Evolutionary conservation across 2,113 vertebrate species (phyloP), one percentile per base, ranked within the genome.

Genomic region (Pseudolaguvia tuberculata): DNA sequence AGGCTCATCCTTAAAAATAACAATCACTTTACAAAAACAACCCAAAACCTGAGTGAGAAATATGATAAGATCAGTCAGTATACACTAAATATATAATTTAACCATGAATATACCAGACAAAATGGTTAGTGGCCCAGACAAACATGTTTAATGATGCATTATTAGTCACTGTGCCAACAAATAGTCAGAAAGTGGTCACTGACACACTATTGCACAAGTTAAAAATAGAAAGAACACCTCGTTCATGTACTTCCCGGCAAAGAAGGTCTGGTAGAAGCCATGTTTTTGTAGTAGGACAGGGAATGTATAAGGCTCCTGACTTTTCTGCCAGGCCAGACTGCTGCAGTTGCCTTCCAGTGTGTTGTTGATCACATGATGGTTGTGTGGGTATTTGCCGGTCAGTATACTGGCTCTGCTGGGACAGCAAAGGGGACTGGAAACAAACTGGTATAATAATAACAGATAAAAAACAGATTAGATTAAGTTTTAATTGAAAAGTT

Each of bases 291-390:
- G 92, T 42, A 98, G 78, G 0, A 92, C 92, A 2, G 96, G 94
- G 80, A 99, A 98, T 2, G 95, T 93, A 57, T 82, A 75, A 0
- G 92, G 89, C 79, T 99, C 97, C 79, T 98, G 92, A 55, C 91
- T 95, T 89, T 98, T 96, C 90, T 99, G 97, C 97, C 96, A 99
- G 2, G 91, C 90, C 17, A 27, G 84, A 84, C 96, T 99, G 86
- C 96, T 99, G 86, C 97, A 98, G 90, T 99, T 99, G 5, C 97
- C 97, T 83, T 96, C 94, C 61, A 98, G 63, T 0, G 96, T 98
- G 88, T 99, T 99, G 88, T 99, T 99, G 70, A 96, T 91, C 27
- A 99, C 96, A 4, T 93, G 94, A 84, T 99, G 97, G 82, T 99
- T 99, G 82, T 99, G 96, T 1, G 95, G 96, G 27, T 98, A 99